These are phyloP conservation scores for Aphelenchoides bicaudatus DNA, from an alignment of 2,888 invertebrate genomes.

Conservation along the genomic window DNA sequence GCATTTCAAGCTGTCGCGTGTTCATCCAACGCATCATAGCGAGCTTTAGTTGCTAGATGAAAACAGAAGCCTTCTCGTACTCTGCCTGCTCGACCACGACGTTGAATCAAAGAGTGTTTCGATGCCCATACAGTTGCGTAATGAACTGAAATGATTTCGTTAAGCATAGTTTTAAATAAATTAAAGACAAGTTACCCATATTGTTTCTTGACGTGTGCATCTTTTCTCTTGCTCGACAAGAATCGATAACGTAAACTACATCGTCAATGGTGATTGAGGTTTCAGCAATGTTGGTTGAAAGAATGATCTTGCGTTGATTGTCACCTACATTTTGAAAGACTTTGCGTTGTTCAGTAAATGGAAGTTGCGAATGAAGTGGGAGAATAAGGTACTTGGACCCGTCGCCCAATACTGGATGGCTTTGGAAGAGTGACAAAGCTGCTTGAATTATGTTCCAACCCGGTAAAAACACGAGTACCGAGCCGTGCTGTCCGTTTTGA, in stretches of 20 bases:
- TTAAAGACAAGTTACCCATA: slow-evolving; percentile 85
- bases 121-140: slow-evolving; percentile 64
- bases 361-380: slow-evolving; percentile 94
- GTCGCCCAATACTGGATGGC: slow-evolving; percentile 70
- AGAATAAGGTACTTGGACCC: slow-evolving; percentile 70
- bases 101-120: slow-evolving; percentile 86
- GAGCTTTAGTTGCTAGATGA: slow-evolving; percentile 73
- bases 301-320: slow-evolving; percentile 72
- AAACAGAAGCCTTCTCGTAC: slow-evolving; percentile 89
- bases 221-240: slow-evolving; percentile 87
- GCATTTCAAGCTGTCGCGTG: slow-evolving; percentile 95
- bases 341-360: slow-evolving; percentile 83
- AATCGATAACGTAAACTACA: slow-evolving; percentile 93
- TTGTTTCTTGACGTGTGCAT: slow-evolving; percentile 96
- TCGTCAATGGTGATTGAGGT: slow-evolving; percentile 97
- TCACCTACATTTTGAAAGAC: slow-evolving; percentile 73
- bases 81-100: slow-evolving; percentile 89
- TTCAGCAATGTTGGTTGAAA: slow-evolving; percentile 96
- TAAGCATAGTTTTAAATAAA: neutral
- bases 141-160: neutral
- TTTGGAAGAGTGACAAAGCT: slow-evolving; percentile 78
- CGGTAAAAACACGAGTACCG: slow-evolving; percentile 85
- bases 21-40: slow-evolving; percentile 67
- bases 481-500: slow-evolving; percentile 70
- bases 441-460: slow-evolving; percentile 96